Conservation (phyloP, 2,888 invertebrate genomes). For the Dione vanillae region DNA sequence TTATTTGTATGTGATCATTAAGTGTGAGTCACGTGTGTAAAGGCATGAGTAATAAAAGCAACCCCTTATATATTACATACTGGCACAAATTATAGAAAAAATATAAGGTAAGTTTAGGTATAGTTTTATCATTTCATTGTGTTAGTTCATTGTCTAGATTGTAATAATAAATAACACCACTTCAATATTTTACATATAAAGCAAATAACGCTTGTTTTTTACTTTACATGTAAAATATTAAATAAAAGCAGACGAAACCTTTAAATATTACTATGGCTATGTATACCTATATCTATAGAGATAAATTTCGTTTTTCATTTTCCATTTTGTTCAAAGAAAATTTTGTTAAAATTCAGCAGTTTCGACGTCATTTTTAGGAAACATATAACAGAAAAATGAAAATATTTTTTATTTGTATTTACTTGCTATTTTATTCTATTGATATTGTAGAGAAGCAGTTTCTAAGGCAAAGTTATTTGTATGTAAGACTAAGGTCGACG, state of each 20-base stretch:
- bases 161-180: too few species aligned
- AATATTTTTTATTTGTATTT: not conserved
- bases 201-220: too few species aligned
- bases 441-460: not conserved
- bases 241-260: too few species aligned
- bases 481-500: constrained; percentile 19
- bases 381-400: not conserved
- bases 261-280: too few species aligned
- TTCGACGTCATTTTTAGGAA: not conserved
- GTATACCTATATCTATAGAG: too few species aligned
- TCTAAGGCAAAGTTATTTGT: not conserved
- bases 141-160: not conserved
- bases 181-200: too few species aligned
- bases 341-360: not conserved
- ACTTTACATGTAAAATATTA: too few species aligned
- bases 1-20: not conserved
- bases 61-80: not conserved
- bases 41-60: not conserved
- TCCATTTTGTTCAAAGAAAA: too few species aligned
- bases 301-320: too few species aligned
- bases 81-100: not conserved
- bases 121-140: not conserved
- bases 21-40: not conserved
- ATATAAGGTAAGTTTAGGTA: not conserved
- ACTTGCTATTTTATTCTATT: not conserved